Evolutionary conservation across 1,140 invertebrate species (phyloP).

Genomic region (Philotrypesis tridentata): DNA sequence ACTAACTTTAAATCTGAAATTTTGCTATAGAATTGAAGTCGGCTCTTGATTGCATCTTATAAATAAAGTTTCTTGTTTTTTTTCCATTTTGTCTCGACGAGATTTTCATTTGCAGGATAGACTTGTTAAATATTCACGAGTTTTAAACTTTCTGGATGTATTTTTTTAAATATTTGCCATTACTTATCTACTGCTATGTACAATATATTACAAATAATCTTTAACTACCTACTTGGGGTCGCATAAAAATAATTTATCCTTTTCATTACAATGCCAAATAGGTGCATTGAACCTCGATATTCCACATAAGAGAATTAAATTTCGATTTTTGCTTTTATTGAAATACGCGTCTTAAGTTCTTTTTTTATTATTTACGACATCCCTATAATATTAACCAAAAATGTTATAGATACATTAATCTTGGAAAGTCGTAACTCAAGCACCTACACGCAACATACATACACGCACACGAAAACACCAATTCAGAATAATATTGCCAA

Average conservation of each 20-base stretch:
- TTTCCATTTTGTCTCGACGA: conserved; percentile 30
- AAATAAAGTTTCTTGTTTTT: conserved; percentile 39
- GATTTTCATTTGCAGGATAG: conserved; percentile 31
- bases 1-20: conserved; percentile 24
- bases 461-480: neutral
- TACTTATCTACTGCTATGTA: conserved; percentile 68
- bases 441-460: conserved; percentile 33
- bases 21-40: conserved; percentile 42
- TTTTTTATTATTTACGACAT: neutral
- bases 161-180: conserved; percentile 42
- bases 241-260: conserved; percentile 63
- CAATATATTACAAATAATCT: conserved; percentile 71
- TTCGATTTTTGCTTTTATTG: neutral
- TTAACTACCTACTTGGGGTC: conserved; percentile 57
- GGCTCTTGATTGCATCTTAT: conserved; percentile 26
- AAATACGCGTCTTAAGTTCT: neutral
- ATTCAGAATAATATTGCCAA: conserved; percentile 36
- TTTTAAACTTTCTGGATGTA: conserved; percentile 42
- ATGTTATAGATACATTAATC: conserved; percentile 9
- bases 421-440: conserved; percentile 24
- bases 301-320: neutral
- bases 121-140: conserved; percentile 29
- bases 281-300: conserved; percentile 19
- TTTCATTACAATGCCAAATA: conserved; percentile 44
- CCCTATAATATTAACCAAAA: neutral